phyloP scores from a whole-genome alignment of 2,888 invertebrate genomes.

The Sarcophaga variegata region DNA sequence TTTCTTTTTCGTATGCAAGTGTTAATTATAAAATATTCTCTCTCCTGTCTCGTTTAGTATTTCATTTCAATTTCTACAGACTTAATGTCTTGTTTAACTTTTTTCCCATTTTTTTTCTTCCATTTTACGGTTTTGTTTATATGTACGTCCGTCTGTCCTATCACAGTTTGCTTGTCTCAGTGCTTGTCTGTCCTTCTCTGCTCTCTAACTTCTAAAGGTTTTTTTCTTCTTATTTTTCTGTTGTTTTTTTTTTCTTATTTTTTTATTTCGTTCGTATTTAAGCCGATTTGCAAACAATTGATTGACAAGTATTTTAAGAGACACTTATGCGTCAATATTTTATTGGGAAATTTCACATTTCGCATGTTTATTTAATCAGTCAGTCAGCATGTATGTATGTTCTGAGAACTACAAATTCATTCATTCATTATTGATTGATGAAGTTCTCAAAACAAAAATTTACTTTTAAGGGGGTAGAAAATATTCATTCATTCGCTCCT shows the following conservation, averaged over 20 bases:
- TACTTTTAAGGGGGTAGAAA: slow-evolving; percentile 1
- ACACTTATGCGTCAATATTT: slow-evolving; percentile 67
- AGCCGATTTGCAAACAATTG: slow-evolving; percentile 69
- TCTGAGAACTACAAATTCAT: slow-evolving; percentile 32
- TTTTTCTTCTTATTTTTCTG: background rate
- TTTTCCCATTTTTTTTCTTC: background rate
- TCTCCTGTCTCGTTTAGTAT: slow-evolving; percentile 48
- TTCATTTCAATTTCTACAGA: slow-evolving; percentile 39
- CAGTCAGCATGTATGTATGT: background rate
- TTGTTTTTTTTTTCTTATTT: background rate
- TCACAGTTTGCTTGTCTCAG: background rate
- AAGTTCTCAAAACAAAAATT: slow-evolving; percentile 36
- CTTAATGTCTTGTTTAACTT: slow-evolving; percentile 1
- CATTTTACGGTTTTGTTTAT: slow-evolving; percentile 3
- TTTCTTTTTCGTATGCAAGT: slow-evolving; percentile 41
- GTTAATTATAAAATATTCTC: slow-evolving; percentile 55
- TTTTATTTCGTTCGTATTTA: slow-evolving; percentile 48
- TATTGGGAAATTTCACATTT: slow-evolving; percentile 64
- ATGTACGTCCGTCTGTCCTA: background rate
- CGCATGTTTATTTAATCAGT: slow-evolving; percentile 64
- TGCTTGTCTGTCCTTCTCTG: background rate
- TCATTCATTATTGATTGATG: slow-evolving; percentile 52
- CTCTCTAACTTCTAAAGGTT: slow-evolving; percentile 19
- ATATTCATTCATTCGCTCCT: background rate
- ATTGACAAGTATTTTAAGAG: slow-evolving; percentile 67